These are phyloP conservation scores for Hapalemur alaotrensis DNA, from an alignment of 2,797 vertebrate genomes.

Conservation along the genomic window DNA sequence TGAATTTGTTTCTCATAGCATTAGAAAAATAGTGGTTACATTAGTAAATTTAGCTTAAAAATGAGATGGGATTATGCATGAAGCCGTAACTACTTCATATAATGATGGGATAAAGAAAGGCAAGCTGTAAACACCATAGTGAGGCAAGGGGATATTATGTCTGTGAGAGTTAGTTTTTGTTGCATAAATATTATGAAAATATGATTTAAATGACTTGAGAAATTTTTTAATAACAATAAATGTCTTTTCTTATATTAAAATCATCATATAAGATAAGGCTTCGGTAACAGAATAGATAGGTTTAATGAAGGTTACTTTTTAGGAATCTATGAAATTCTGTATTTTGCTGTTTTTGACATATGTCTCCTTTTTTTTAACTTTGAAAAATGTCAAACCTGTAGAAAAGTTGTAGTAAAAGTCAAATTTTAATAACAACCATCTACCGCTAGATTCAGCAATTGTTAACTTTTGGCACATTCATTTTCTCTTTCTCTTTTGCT, in stretches of 20 bases:
- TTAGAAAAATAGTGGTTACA: not conserved
- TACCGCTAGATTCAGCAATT: not conserved
- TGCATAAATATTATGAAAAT: not conserved
- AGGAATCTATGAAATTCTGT: not conserved
- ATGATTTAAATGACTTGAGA: not conserved
- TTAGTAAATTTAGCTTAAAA: not conserved
- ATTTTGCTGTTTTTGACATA: not conserved
- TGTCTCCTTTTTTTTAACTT: not conserved
- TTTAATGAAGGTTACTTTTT: not conserved
- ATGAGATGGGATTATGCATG: not conserved
- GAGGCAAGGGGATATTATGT: not conserved
- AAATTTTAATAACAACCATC: not conserved
- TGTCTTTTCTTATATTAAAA: not conserved
- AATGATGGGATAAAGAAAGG: not conserved
- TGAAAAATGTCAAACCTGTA: not conserved
- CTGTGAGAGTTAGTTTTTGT: not conserved
- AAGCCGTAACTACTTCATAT: not conserved
- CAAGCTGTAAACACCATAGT: not conserved
- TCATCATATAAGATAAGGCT: not conserved
- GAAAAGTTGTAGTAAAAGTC: not conserved
- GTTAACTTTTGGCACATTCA: not conserved
- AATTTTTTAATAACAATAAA: not conserved
- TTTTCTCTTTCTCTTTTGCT: not conserved
- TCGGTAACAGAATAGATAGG: not conserved
- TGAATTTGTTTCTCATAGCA: not conserved